Evolutionary conservation across 1,140 invertebrate genomes (phyloP), one percentile per base, ranked within the genome.

Genomic region (Subanguina moxae): DNA sequence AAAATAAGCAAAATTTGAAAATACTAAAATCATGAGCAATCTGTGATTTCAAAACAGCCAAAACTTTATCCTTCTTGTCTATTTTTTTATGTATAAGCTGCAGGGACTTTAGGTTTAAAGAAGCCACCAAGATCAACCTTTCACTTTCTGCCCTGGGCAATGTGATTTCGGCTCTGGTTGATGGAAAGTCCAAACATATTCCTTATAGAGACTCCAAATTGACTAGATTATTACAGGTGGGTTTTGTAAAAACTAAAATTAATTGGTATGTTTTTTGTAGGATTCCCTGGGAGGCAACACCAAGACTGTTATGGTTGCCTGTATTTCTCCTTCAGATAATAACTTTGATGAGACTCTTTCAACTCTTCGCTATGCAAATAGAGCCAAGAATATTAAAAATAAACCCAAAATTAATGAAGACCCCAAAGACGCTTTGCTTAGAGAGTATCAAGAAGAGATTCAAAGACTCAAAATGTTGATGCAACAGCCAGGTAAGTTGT

Each of bases 371-470:
- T 96, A 96, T 83, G 91, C 93, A 0, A 91, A 91, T 83, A 85
- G 93, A 32, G 93, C 93, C 17, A 96, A 96, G 85, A 93, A 92
- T 72, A 96, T 96, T 77, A 92, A 94, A 86, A 96, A 96, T 85
- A 91, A 92, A 83, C 93, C 93, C 7, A 88, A 90, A 73, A 90
- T 94, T 72, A 95, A 96, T 84, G 92, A 96, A 84, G 93, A 96
- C 86, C 92, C 93, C 0, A 93, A 93, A 84, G 92, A 94, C 84
- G 90, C 90, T 27, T 86, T 93, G 76, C 84, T 94, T 11, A 86
- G 90, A 78, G 89, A 93, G 84, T 93, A 91, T 84, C 90, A 92
- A 62, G 77, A 78, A n/a, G 74, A 80, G 67, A 83, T 82, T 57
- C 45, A 71, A 69, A 38, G 65, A 25, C 46, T 72, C 30, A 75